Evolutionary conservation across 2,888 invertebrate species (phyloP).

Genomic region (Phyllotreta cruciferae): DNA sequence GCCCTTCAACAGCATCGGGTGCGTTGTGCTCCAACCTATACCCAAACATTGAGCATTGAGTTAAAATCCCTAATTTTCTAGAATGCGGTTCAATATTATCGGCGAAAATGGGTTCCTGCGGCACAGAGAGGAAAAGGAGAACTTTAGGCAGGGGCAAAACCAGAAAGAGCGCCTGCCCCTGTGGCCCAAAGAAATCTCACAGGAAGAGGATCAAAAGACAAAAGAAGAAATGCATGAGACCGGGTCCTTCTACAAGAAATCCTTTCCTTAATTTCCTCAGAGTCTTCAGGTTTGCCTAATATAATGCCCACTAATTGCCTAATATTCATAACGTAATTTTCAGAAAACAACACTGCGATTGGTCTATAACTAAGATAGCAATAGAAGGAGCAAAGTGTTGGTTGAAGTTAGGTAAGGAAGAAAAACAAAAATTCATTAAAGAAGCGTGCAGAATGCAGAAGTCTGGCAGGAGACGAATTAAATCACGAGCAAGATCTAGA

Average conservation of each 20-base stretch:
- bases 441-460: conserved; percentile 37
- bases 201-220: not conserved
- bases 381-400: conserved; percentile 52
- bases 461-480: not conserved
- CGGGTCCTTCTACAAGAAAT: conserved; percentile 41
- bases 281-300: conserved; percentile 33
- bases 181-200: not conserved
- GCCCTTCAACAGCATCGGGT: too few species aligned
- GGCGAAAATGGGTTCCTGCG: not conserved
- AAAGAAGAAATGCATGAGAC: conserved; percentile 20
- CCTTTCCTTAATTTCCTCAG: conserved; percentile 53
- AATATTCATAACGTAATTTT: not conserved
- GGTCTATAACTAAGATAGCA: conserved; percentile 49
- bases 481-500: too few species aligned
- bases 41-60: too few species aligned
- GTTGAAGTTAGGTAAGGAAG: conserved; percentile 37
- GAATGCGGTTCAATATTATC: not conserved
- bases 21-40: too few species aligned
- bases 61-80: too few species aligned
- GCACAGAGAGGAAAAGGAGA: not conserved
- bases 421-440: conserved; percentile 36
- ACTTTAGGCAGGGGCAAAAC: not conserved
- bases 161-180: not conserved
- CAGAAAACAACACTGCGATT: conserved; percentile 46
- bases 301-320: not conserved